Percentiles rank a stretch among this genome's conserved stretches.
Conservation (phyloP, 2,113 vertebrate species). For the Epinephelus moara region DNA sequence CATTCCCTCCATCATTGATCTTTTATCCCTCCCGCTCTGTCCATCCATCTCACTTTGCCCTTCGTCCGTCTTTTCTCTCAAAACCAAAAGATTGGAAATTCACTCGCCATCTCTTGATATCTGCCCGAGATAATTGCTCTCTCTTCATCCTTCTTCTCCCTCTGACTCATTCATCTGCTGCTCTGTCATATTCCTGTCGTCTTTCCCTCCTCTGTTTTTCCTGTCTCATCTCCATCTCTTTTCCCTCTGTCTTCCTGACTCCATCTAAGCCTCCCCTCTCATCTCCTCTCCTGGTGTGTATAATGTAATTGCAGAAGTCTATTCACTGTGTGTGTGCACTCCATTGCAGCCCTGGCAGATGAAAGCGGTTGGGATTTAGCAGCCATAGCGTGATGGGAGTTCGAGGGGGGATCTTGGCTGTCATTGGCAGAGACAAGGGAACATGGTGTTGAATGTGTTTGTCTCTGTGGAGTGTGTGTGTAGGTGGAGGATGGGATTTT, state of each 20-base stretch:
- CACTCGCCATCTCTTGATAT: constrained; percentile 26
- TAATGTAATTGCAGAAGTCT: constrained; percentile 52
- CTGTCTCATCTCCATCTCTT: constrained; percentile 38
- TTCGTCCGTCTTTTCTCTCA: constrained; percentile 27
- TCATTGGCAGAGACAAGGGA: constrained; percentile 32
- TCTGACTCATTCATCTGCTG: constrained; percentile 21
- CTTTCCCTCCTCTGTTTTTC: constrained; percentile 27
- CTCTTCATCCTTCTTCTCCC: constrained; percentile 1
- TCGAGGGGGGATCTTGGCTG: neutral
- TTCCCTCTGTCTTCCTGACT: constrained; percentile 51
- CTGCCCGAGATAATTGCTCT: constrained; percentile 41
- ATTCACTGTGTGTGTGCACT: constrained; percentile 31
- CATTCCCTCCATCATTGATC: constrained; percentile 44
- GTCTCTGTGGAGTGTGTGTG: constrained; percentile 2
- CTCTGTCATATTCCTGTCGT: constrained; percentile 44
- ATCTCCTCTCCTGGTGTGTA: constrained; percentile 28
- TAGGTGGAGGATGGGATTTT: constrained; percentile 17
- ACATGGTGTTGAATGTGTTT: constrained; percentile 7
- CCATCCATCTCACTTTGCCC: constrained; percentile 56
- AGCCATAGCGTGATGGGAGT: constrained; percentile 16
- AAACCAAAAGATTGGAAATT: constrained; percentile 49
- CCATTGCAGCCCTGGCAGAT: constrained; percentile 33
- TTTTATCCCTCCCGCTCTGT: neutral
- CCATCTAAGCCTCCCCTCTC: constrained; percentile 43
- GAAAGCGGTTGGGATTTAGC: constrained; percentile 55